Base-by-base conservation (phyloP, 2,888 invertebrate species). In the Zaprionus lineosus region DNA sequence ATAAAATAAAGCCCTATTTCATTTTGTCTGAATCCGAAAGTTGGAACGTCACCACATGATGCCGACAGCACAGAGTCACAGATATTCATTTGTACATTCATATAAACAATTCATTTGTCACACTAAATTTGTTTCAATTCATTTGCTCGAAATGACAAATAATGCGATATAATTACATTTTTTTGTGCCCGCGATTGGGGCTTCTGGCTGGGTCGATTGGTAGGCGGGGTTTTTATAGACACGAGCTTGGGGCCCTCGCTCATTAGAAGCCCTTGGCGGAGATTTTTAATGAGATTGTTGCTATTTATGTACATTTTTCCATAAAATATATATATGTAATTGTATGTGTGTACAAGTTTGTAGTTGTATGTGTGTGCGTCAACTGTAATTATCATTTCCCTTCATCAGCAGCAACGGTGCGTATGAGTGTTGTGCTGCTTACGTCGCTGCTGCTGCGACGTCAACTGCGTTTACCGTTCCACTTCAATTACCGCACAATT, bases 41-140 rank as follows among this genome's bases (percentile, higher is more conserved):
- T 24, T 6, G 8, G 24, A 24, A 24, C 24, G 2, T 2, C 4
- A 3, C 8, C 4, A n/a, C n/a, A n/a, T n/a, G n/a, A n/a, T n/a
- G n/a, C n/a, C n/a, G n/a, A n/a, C n/a, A n/a, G n/a, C n/a, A n/a
- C n/a, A n/a, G n/a, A n/a, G n/a, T n/a, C n/a, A 51, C 11, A 44
- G 11, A 33, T 6, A 11, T 8, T 33, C 18, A 28, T 2, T 15
- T 51, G 40, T 46, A 47, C 34, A 40, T 41, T 41, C 50, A 43
- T 59, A 67, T 74, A 69, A 78, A 84, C 81, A 81, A 87, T 81
- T 84, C 78, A 84, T 87, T 86, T 87, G 88, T 87, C 87, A 88
- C 87, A 88, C 86, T 86, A 87, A 87, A 88, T 87, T 88, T 87
- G 87, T 86, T 86, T 78, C 88, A 87, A 88, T 86, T 87, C 87